Percentiles rank a stretch among this genome's conserved stretches.
These are phyloP conservation scores for Trichechus manatus DNA, from an alignment of 2,113 vertebrate species.

Conservation along the genomic window DNA sequence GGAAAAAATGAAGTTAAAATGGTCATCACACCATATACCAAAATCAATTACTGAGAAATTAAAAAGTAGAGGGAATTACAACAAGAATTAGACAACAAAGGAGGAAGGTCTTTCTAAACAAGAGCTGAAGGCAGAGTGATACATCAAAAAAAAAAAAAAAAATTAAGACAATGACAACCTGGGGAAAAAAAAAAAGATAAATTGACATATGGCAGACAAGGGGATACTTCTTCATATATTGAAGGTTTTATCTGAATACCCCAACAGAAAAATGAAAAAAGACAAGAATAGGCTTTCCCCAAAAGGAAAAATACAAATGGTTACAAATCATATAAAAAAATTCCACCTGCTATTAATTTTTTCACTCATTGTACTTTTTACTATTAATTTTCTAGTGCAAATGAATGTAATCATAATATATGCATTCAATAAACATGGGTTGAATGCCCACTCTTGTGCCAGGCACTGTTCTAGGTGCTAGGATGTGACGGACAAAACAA, in stretches of 20 bases:
- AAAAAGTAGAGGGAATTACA: slow-evolving; percentile 22
- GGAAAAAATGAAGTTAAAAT: not conserved
- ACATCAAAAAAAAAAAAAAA: not conserved
- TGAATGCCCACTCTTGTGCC: not conserved
- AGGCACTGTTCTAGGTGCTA: not conserved
- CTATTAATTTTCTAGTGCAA: not conserved
- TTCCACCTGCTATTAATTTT: not conserved
- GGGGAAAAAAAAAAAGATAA: not conserved
- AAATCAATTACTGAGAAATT: not conserved
- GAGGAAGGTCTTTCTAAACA: not conserved
- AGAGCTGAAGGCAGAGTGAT: not conserved
- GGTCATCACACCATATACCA: not conserved
- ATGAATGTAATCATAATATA: not conserved
- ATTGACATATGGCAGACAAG: not conserved
- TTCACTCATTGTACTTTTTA: not conserved
- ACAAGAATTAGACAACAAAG: not conserved
- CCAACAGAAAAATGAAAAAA: not conserved
- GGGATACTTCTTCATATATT: not conserved
- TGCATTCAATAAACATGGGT: not conserved
- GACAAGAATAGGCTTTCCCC: not conserved
- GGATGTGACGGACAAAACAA: not conserved
- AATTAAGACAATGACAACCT: not conserved
- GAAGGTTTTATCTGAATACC: not conserved
- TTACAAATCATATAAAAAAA: not conserved
- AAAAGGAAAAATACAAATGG: not conserved